Evolutionary conservation across 2,888 invertebrate genomes (phyloP).

Genomic region (Aphodius sticticus): DNA sequence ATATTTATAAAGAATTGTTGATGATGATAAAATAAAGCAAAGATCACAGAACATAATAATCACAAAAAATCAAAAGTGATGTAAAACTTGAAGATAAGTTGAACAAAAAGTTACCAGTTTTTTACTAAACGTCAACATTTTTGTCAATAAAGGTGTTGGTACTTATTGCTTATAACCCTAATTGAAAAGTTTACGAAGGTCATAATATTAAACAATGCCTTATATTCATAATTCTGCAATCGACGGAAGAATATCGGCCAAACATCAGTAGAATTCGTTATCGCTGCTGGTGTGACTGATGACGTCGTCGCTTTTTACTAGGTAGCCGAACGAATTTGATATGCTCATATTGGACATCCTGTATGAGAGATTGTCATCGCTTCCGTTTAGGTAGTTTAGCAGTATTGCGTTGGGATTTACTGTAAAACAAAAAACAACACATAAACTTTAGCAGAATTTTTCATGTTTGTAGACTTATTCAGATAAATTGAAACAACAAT

Average conservation of each 20-base stretch:
- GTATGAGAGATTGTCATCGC: conserved; percentile 32
- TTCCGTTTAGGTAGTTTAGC: conserved; percentile 31
- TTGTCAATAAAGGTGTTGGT: too few relatives aligned
- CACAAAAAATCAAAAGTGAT: neutral
- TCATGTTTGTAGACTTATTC: too few relatives aligned
- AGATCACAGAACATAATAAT: neutral
- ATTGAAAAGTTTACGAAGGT: neutral
- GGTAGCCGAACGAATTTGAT: conserved; percentile 27
- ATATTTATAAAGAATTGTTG: too few relatives aligned
- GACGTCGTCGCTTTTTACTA: conserved; percentile 29
- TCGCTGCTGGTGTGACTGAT: conserved; percentile 33
- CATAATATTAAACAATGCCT: neutral
- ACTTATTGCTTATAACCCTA: neutral
- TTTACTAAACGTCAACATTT: neutral
- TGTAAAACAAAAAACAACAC: conserved; percentile 9
- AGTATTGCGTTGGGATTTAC: conserved; percentile 23
- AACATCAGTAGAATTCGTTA: conserved; percentile 32
- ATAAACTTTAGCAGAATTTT: too few relatives aligned
- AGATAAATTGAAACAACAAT: too few relatives aligned
- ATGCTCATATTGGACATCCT: conserved; percentile 31
- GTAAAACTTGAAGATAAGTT: neutral
- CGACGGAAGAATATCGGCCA: neutral
- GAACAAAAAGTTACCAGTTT: neutral
- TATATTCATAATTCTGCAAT: neutral
- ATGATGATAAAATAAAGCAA: neutral